These are phyloP conservation scores for Mythimna albipuncta DNA, from an alignment of 2,888 invertebrate species.

Conservation along the genomic window DNA sequence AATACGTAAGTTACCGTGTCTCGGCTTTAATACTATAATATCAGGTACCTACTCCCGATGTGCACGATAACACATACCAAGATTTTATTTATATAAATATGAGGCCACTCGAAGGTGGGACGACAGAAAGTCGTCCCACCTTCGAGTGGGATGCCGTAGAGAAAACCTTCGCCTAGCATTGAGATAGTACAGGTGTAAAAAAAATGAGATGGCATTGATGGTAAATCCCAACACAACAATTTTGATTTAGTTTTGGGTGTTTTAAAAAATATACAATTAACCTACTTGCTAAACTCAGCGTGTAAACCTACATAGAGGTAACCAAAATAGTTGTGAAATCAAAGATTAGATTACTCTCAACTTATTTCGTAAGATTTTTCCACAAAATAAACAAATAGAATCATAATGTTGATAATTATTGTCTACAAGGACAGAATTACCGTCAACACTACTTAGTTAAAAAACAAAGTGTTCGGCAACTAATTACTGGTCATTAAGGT, in stretches of 20 bases:
- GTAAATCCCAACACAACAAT: neutral
- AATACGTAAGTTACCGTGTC: no score
- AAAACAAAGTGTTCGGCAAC: neutral
- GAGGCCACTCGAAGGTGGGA: no score
- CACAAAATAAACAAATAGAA: neutral
- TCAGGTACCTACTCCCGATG: no score
- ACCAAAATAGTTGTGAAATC: neutral
- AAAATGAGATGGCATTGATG: neutral
- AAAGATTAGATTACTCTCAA: neutral
- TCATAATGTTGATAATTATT: no score
- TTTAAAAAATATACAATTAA: neutral
- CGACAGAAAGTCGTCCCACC: no score
- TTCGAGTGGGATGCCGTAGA: no score
- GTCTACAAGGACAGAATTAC: neutral
- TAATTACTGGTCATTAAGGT: neutral
- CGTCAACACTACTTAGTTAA: neutral
- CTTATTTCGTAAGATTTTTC: constrained; percentile 7
- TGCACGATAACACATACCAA: no score
- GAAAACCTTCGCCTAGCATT: no score
- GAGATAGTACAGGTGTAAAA: neutral
- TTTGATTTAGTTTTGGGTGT: neutral
- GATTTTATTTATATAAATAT: no score
- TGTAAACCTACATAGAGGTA: neutral
- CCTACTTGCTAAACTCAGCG: neutral
- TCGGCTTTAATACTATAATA: no score